Evolutionary conservation across 2,888 invertebrate genomes (phyloP).

Genomic region (Erpobdella octoculata): DNA sequence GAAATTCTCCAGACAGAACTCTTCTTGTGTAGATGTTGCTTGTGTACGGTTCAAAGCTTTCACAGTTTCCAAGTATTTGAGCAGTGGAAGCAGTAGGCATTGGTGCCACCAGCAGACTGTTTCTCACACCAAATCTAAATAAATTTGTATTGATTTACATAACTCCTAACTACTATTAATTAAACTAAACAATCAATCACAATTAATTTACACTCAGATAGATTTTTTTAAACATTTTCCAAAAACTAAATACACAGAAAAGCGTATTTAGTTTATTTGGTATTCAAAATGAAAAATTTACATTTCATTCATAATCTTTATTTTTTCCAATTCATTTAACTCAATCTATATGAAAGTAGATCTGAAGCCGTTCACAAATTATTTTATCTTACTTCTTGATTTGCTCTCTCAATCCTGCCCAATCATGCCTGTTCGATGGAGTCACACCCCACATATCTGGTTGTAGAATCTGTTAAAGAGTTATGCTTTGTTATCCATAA

Average conservation of each 20-base stretch:
- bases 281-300: too few relatives aligned
- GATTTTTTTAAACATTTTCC: background rate
- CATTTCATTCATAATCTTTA: background rate
- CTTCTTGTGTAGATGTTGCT: conserved; percentile 89
- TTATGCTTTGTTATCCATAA: too few relatives aligned
- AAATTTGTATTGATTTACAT: background rate
- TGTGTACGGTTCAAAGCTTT: conserved; percentile 94
- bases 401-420: conserved; percentile 71
- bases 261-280: too few relatives aligned
- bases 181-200: background rate
- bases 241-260: too few relatives aligned
- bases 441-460: conserved; percentile 94
- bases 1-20: conserved; percentile 88
- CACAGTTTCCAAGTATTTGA: conserved; percentile 96
- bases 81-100: conserved; percentile 99
- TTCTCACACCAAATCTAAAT: conserved; percentile 70
- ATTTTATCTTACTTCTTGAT: conserved; percentile 61
- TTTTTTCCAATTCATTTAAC: too few relatives aligned
- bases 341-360: too few relatives aligned
- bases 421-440: conserved; percentile 73
- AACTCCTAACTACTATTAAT: background rate
- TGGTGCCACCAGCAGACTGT: conserved; percentile 84
- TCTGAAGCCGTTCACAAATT: background rate
- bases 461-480: conserved; percentile 70
- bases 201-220: background rate